Evolutionary conservation across 2,113 vertebrate species (phyloP).

Genomic region (Falcunculus frontatus): DNA sequence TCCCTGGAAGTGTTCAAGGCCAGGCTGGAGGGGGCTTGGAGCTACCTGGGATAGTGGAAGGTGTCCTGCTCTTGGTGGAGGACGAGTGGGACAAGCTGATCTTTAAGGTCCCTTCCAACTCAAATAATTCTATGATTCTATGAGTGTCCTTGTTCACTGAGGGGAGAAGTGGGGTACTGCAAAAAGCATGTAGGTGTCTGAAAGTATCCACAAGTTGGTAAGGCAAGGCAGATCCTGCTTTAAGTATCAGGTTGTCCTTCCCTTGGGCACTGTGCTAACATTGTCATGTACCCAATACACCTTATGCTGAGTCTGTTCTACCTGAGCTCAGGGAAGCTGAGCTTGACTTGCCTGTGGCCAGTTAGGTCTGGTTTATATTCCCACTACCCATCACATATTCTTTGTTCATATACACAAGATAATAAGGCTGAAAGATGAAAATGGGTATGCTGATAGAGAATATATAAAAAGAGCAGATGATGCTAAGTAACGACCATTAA

Average conservation of each 20-base stretch:
- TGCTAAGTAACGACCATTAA: constrained; percentile 35
- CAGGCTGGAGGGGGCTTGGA: not conserved
- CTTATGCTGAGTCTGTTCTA: not conserved
- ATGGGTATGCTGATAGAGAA: constrained; percentile 19
- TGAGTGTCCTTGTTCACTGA: not conserved
- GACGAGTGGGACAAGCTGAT: not conserved
- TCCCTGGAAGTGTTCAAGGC: not conserved
- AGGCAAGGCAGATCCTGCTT: not conserved
- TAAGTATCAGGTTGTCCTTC: not conserved
- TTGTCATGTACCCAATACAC: rapidly evolving
- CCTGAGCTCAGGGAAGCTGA: not conserved
- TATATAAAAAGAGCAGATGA: constrained; percentile 26
- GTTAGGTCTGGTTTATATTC: not conserved
- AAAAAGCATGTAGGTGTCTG: not conserved
- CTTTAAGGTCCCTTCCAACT: not conserved
- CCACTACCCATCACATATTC: not conserved
- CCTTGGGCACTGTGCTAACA: not conserved
- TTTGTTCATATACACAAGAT: constrained; percentile 8
- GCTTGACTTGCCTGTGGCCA: not conserved
- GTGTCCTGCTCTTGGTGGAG: not conserved
- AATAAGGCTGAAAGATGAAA: constrained; percentile 34
- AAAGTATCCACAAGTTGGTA: not conserved
- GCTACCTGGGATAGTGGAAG: not conserved
- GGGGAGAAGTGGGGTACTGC: not conserved
- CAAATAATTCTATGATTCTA: not conserved